Evolutionary conservation across 2,797 vertebrate genomes (phyloP).

Genomic region (Rhodeus uyekii): DNA sequence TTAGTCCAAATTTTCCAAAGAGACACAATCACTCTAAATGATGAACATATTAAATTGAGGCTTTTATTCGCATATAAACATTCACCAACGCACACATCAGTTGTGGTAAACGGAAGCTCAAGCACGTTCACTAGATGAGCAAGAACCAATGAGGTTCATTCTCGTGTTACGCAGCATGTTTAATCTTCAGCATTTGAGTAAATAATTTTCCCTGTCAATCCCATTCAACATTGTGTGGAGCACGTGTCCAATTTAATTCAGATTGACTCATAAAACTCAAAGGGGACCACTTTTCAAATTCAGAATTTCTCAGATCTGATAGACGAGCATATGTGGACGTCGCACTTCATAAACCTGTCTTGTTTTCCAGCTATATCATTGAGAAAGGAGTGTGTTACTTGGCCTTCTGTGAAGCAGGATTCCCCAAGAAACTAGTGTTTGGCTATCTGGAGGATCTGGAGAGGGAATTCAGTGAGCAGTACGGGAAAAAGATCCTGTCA

Average conservation of each 20-base stretch:
- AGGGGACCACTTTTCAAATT: not conserved
- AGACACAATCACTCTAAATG: no score
- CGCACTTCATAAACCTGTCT: not conserved
- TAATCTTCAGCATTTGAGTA: no score
- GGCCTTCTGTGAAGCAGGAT: slow-evolving; percentile 86
- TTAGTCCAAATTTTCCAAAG: no score
- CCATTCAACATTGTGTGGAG: not conserved
- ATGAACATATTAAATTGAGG: no score
- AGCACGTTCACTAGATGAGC: no score
- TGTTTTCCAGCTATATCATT: slow-evolving; percentile 82
- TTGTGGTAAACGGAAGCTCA: no score
- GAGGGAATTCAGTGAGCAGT: slow-evolving; percentile 87
- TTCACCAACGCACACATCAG: no score
- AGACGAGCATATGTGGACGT: not conserved
- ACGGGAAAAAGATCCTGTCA: slow-evolving; percentile 84
- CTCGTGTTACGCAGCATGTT: no score
- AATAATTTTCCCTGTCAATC: not conserved
- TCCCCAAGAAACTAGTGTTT: slow-evolving; percentile 89
- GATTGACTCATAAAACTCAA: not conserved
- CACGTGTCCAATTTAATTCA: not conserved
- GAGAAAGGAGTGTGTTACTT: slow-evolving; percentile 91
- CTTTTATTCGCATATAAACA: no score
- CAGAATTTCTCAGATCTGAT: not conserved
- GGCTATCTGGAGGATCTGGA: slow-evolving; percentile 89
- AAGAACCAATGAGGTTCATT: no score